Base-by-base conservation (phyloP, 2,797 vertebrate species). In the Sebastiscus tertius region DNA sequence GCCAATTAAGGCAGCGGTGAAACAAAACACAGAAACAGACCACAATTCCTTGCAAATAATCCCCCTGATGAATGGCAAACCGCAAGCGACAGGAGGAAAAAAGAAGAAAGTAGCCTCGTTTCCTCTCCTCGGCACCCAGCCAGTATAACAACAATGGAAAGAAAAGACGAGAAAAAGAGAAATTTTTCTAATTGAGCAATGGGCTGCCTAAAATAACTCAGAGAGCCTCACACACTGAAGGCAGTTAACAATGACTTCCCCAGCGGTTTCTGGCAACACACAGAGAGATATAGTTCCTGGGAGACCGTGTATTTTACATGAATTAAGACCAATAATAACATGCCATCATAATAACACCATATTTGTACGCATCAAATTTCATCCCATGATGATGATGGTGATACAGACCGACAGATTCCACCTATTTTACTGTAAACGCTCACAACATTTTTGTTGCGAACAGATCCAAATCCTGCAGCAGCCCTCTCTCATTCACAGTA, bases 1-100 rank as follows among this genome's bases (percentile, higher is more conserved):
- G 59, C 24, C 72, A 33, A 80, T 92, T 87, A 66, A 46, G 8
- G 42, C 39, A 42, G 55, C 62, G 10, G 20, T 62, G 72, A 72
- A 74, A 77, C 59, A 22, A 74, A 71, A 76, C 64, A 59, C 59
- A 77, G 22, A 65, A 72, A 68, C 34, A 16, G 29, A 77, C 1
- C 24, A 29, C 71, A 77, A 63, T 80, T 65, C 52, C 58, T 81
- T 74, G 13, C 79, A 76, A 83, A 68, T 31, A 67, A 67, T 49
- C 27, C 52, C 14, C n/a, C 52, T 13, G 59, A 81, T 52, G 62
- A 84, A 75, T 8, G 3, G 63, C 8, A 67, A 75, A 74, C 22
- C 76, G 34, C 80, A 72, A 62, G 84, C 64, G 59, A 75, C 5
- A 13, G 18, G 1, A 34, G 33, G 3, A 8, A 79, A 64, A 72